These are phyloP conservation scores for Oncorhynchus clarkii DNA, from an alignment of 2,113 vertebrate genomes.

Conservation along the genomic window DNA sequence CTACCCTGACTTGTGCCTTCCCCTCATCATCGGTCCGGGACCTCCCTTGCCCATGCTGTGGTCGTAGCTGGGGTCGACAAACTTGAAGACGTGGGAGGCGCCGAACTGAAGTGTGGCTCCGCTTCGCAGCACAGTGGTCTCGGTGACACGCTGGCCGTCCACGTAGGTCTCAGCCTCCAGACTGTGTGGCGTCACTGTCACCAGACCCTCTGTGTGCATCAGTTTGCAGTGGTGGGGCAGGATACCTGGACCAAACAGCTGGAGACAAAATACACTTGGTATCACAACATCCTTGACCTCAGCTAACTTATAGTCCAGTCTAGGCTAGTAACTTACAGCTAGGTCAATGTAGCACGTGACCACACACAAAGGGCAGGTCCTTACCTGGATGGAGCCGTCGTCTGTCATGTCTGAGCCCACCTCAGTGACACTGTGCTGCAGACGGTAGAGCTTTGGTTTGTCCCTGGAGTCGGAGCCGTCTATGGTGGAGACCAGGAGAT, in stretches of 20 bases:
- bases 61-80: slow-evolving; percentile 95
- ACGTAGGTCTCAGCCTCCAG: slow-evolving; percentile 91
- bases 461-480: slow-evolving; percentile 97
- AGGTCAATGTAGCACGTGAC: neutral
- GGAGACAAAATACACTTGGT: neutral
- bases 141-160: slow-evolving; percentile 87
- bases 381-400: slow-evolving; percentile 93
- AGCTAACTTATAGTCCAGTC: too few relatives aligned
- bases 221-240: slow-evolving; percentile 96
- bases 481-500: slow-evolving; percentile 53
- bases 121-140: slow-evolving; percentile 91
- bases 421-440: slow-evolving; percentile 95
- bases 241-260: slow-evolving; percentile 93
- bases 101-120: slow-evolving; percentile 95
- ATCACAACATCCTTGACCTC: neutral
- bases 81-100: slow-evolving; percentile 90
- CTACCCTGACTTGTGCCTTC: slow-evolving; percentile 88
- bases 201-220: slow-evolving; percentile 94
- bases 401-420: slow-evolving; percentile 93
- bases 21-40: slow-evolving; percentile 78
- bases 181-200: slow-evolving; percentile 88
- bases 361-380: neutral
- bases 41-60: slow-evolving; percentile 84
- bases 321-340: neutral
- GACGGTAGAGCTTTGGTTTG: slow-evolving; percentile 96